A percentile compares a stretch with the other conserved stretches of the same genome.
Evolutionary conservation across 2,113 vertebrate species (phyloP).

Genomic region (Siniperca chuatsi): DNA sequence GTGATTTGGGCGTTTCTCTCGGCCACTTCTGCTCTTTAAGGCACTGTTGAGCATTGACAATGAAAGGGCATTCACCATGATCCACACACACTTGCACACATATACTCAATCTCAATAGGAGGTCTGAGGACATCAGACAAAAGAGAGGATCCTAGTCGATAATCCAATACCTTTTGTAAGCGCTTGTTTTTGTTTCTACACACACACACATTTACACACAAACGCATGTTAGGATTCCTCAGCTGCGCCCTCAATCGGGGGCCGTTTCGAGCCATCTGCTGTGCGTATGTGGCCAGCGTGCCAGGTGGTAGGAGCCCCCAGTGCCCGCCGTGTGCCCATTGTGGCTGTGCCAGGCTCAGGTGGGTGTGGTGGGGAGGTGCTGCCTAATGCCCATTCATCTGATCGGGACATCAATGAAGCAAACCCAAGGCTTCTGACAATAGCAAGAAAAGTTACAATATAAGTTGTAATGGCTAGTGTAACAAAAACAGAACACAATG

Average conservation of each 20-base stretch:
- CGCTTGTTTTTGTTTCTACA: constrained; percentile 28
- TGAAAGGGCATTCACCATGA: constrained; percentile 47
- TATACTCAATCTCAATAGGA: constrained; percentile 42
- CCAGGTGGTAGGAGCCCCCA: constrained; percentile 65
- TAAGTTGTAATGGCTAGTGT: neutral
- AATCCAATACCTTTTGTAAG: constrained; percentile 63
- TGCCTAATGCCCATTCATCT: constrained; percentile 51
- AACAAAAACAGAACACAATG: neutral
- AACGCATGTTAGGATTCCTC: constrained; percentile 51
- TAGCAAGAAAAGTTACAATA: neutral
- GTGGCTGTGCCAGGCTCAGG: constrained; percentile 72
- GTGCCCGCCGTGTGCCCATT: constrained; percentile 55
- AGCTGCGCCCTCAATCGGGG: constrained; percentile 58
- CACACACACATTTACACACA: constrained; percentile 20
- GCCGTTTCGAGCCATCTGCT: constrained; percentile 69
- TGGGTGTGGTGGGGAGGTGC: constrained; percentile 25
- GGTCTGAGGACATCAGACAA: constrained; percentile 46
- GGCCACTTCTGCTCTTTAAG: constrained; percentile 55
- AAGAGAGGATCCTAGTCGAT: constrained; percentile 58
- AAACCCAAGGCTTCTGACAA: neutral
- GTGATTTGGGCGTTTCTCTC: constrained; percentile 8
- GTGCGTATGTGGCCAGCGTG: constrained; percentile 53
- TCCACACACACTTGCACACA: constrained; percentile 37
- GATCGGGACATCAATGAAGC: constrained; percentile 30
- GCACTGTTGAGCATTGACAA: constrained; percentile 66